These are phyloP conservation scores for Scartelaos histophorus DNA, from an alignment of 2,113 vertebrate genomes.

Conservation along the genomic window DNA sequence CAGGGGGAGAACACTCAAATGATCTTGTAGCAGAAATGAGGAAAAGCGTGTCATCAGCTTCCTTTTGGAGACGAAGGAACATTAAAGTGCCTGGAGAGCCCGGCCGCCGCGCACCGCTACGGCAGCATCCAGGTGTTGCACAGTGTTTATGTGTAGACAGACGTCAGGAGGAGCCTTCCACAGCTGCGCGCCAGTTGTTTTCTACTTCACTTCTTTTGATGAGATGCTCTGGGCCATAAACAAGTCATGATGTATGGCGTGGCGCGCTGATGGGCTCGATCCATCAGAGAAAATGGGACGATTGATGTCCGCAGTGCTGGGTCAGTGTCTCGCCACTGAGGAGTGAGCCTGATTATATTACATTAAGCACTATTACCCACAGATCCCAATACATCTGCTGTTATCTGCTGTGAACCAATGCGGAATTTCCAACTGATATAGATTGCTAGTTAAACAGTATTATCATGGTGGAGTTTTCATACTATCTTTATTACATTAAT, in stretches of 20 bases:
- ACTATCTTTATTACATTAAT: neutral
- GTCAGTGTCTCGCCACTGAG: slow-evolving; percentile 44
- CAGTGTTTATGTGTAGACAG: slow-evolving; percentile 42
- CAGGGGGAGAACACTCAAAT: slow-evolving; percentile 54
- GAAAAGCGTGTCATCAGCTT: slow-evolving; percentile 63
- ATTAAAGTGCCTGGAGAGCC: slow-evolving; percentile 34
- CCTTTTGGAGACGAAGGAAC: slow-evolving; percentile 40
- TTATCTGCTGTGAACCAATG: slow-evolving; percentile 2
- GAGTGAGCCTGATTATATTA: slow-evolving; percentile 51
- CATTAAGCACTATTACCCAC: slow-evolving; percentile 5
- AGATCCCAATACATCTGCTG: neutral
- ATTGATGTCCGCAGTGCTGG: slow-evolving; percentile 40
- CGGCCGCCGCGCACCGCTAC: slow-evolving; percentile 22
- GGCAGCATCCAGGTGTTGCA: slow-evolving; percentile 47
- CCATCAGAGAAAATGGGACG: slow-evolving; percentile 35
- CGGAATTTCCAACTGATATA: neutral
- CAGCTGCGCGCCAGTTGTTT: slow-evolving; percentile 54
- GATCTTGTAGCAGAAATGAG: slow-evolving; percentile 58
- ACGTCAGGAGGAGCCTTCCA: slow-evolving; percentile 25
- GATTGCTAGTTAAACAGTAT: neutral
- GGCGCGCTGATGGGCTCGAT: slow-evolving; percentile 40
- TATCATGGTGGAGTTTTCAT: neutral
- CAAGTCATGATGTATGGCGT: slow-evolving; percentile 45
- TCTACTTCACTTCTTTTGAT: slow-evolving; percentile 50
- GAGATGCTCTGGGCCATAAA: slow-evolving; percentile 50